Evolutionary conservation across 2,113 vertebrate species (phyloP).

Genomic region (Suncus etruscus): DNA sequence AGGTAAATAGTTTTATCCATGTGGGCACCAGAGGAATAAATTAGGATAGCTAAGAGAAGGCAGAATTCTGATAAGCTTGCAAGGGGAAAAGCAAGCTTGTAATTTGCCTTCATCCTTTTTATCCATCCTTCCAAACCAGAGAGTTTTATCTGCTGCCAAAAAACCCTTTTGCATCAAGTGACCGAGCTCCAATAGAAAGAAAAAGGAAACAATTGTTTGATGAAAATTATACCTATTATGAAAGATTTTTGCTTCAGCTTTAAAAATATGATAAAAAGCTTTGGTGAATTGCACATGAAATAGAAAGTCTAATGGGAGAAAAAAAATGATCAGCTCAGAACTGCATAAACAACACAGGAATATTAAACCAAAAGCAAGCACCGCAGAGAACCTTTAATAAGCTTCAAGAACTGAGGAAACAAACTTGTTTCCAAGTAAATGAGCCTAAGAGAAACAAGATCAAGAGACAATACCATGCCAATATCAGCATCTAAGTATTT

Average conservation of each 20-base stretch:
- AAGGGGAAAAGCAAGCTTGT: constrained; percentile 3
- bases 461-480: background rate
- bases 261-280: constrained; percentile 65
- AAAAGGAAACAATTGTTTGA: constrained; percentile 45
- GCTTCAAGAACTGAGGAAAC: constrained; percentile 27
- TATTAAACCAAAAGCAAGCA: background rate
- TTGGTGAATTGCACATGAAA: constrained; percentile 57
- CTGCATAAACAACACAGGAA: constrained; percentile 12
- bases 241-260: constrained; percentile 65
- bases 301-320: constrained; percentile 46
- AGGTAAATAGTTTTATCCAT: background rate
- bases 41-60: background rate
- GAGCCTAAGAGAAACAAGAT: background rate
- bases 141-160: background rate
- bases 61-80: background rate
- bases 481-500: too few relatives aligned
- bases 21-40: background rate
- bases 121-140: constrained; percentile 45
- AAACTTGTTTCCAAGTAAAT: background rate
- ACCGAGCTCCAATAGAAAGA: constrained; percentile 32
- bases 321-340: constrained; percentile 47
- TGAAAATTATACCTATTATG: constrained; percentile 74
- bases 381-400: background rate
- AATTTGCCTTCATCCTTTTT: background rate
- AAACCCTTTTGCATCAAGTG: constrained; percentile 24